Percentiles rank a stretch among this genome's conserved stretches.
phyloP scores from a whole-genome alignment of 2,113 vertebrate species.

The Lagenorhynchus albirostris region DNA sequence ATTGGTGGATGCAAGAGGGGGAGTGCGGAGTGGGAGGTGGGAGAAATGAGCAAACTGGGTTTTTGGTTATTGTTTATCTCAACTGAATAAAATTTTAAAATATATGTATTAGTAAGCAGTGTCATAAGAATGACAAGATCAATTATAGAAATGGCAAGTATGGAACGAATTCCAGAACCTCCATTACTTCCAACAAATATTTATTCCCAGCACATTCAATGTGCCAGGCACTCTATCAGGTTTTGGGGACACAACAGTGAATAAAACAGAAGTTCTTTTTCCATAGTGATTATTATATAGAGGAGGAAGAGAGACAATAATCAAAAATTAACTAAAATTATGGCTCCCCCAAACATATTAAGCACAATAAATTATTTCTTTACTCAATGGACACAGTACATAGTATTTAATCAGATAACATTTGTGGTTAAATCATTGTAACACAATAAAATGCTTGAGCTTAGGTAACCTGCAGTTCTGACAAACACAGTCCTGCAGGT shows the following conservation, averaged over 20 bases:
- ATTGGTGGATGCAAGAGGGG: background rate
- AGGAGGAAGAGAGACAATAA: background rate
- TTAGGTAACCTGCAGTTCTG: background rate
- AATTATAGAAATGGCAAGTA: background rate
- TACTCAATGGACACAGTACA: rapidly evolving
- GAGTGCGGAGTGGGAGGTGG: background rate
- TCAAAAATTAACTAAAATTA: background rate
- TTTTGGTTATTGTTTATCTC: no score
- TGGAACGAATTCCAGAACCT: background rate
- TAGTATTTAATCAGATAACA: background rate
- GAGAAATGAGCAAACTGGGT: background rate
- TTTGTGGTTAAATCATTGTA: background rate
- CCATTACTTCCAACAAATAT: background rate
- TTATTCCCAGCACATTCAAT: background rate
- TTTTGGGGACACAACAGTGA: background rate
- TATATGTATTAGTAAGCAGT: background rate
- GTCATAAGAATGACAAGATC: background rate
- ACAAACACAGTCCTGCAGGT: background rate
- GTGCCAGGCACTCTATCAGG: background rate
- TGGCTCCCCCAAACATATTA: background rate
- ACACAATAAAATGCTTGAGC: background rate
- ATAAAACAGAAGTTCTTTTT: background rate
- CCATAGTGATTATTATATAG: background rate
- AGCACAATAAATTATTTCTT: background rate
- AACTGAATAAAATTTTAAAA: no score